Evolutionary conservation across 2,113 vertebrate genomes (phyloP), one percentile per base, ranked within the genome.

Genomic region (Pseudorhombus dupliciocellatus): DNA sequence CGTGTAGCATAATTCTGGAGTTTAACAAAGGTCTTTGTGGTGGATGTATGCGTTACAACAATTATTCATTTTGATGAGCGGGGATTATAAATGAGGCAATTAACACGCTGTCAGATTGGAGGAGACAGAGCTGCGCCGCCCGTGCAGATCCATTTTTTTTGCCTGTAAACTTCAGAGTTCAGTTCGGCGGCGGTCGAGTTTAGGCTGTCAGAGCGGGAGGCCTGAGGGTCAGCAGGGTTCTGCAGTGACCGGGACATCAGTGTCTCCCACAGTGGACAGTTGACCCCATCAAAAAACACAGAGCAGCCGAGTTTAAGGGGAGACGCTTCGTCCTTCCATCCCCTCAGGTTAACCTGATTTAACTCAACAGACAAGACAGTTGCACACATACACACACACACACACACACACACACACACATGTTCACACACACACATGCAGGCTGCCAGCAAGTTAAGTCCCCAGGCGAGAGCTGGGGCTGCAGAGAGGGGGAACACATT

Each of bases 81-180:
- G 77, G 72, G 92, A 90, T 93, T 91, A 92, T 92, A 90, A 91
- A 93, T 89, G 88, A 92, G 88, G 88, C 89, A 87, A 92, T 93
- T 93, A 93, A 85, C 85, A 59, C 48, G 18, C 83, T 88, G 91
- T 91, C 88, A 88, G 81, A 84, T 81, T 55, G 82, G 79, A 72
- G 74, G 84, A 80, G 70, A 77, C 86, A 87, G 79, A 84, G 79
- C 76, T 46, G 54, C 40, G 10, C 70, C 20, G 75, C 80, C 83
- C 55, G 31, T 28, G 69, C 65, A 21, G 69, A 70, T 78, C 55
- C 64, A 16, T 4, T 66, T 75, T 77, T 63, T 37, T 77, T 28
- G 42, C 55, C 62, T 52, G 61, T 62, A 83, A 84, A 81, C 80
- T 70, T 73, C 58, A 72, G 70, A 53, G 26, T 66, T 25, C 60